These are phyloP conservation scores for Hypocryptadius cinnamomeus DNA, from an alignment of 2,113 vertebrate species.

Conservation along the genomic window DNA sequence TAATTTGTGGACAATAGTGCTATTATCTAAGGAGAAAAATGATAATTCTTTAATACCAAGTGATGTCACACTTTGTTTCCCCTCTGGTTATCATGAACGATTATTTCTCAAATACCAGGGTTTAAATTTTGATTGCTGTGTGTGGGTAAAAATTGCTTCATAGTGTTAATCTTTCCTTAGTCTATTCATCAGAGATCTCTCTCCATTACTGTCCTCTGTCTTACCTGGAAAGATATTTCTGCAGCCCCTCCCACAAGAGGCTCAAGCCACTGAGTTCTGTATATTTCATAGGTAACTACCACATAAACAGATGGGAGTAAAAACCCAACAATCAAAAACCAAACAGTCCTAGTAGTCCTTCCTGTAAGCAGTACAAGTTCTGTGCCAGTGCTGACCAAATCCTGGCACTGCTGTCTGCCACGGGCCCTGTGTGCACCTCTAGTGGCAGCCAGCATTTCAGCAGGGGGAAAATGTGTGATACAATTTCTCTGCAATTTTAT, in stretches of 20 bases:
- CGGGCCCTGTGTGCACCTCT: not conserved
- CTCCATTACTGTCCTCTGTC: not conserved
- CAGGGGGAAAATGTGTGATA: not conserved
- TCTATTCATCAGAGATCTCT: not conserved
- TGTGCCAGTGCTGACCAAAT: not conserved
- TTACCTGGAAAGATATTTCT: not conserved
- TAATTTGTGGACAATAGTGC: not conserved
- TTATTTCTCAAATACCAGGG: not conserved
- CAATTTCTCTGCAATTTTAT: not conserved
- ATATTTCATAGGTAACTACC: not conserved
- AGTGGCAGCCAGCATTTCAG: not conserved
- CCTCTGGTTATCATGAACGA: not conserved
- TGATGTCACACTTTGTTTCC: not conserved
- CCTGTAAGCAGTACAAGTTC: not conserved
- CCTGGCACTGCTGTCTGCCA: not conserved
- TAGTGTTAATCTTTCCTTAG: not conserved
- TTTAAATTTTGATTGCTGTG: not conserved
- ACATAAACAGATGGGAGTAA: not conserved
- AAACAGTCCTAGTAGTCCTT: not conserved
- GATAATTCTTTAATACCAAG: not conserved
- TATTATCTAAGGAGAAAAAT: not conserved
- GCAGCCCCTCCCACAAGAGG: not conserved
- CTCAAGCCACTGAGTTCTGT: not conserved
- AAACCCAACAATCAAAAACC: not conserved
- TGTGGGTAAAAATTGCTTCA: not conserved